Percentiles rank a stretch among this genome's conserved stretches.
Evolutionary conservation across 2,797 vertebrate genomes (phyloP).

Genomic region (Betta splendens): DNA sequence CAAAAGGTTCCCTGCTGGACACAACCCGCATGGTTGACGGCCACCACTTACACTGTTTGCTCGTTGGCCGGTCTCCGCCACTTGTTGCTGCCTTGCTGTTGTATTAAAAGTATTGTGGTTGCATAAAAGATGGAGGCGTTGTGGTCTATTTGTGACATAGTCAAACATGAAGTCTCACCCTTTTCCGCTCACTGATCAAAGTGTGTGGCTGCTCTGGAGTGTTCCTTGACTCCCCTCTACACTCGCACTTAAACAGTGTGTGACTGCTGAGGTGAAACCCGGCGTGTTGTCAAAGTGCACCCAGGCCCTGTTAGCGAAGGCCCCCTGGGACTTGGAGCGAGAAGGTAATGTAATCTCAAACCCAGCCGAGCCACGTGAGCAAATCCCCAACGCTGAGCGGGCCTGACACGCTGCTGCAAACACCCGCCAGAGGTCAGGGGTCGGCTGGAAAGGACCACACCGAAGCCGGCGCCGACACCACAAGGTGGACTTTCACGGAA

Average conservation of each 20-base stretch:
- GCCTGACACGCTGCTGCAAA: conserved; percentile 12
- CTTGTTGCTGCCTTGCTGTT: conserved; percentile 1
- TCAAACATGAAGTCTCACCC: conserved; percentile 17
- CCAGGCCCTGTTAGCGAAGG: not conserved
- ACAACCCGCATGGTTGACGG: not conserved
- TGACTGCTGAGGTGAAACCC: conserved; percentile 30
- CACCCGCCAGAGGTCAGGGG: conserved; percentile 22
- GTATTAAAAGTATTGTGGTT: not conserved
- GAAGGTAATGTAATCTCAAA: conserved; percentile 44
- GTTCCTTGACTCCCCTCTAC: not conserved
- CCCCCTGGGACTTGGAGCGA: conserved; percentile 8
- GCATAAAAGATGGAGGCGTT: not conserved
- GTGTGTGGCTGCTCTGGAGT: conserved; percentile 2
- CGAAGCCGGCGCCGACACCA: conserved; percentile 30
- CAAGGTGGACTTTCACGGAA: conserved; percentile 31
- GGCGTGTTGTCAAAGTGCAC: conserved; percentile 21
- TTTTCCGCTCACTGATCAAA: too few species aligned
- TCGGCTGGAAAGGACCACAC: conserved; percentile 32
- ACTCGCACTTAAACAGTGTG: conserved; percentile 10
- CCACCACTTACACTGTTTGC: too few species aligned
- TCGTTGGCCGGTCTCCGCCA: not conserved
- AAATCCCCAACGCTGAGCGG: conserved; percentile 14
- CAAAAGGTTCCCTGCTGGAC: not conserved
- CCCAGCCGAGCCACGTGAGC: conserved; percentile 26
- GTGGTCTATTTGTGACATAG: conserved; percentile 6